A percentile compares a stretch with the other conserved stretches of the same genome.
Conservation (phyloP, 64 coral and sea anemone species). For the Acropora tenuis region DNA sequence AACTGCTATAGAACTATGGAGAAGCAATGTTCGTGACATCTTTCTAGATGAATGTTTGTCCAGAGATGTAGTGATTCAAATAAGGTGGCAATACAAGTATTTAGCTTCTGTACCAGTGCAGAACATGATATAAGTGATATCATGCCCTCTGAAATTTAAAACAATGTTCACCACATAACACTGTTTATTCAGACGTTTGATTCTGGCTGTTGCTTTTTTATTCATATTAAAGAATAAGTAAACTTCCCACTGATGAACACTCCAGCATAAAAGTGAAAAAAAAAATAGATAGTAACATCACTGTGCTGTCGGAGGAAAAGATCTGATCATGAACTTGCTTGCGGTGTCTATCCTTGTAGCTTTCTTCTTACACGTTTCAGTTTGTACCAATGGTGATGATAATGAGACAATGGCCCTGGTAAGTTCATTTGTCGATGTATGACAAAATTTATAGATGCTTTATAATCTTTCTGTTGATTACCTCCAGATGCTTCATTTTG, state of each 20-base stretch:
- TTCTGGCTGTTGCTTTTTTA: not conserved
- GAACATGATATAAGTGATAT: not conserved
- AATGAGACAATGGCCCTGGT: constrained; percentile 25
- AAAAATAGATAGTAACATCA: not conserved
- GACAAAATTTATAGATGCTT: not conserved
- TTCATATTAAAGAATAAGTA: not conserved
- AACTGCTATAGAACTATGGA: too few relatives aligned
- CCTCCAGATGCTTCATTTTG: too few relatives aligned
- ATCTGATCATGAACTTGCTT: not conserved
- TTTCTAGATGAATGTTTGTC: not conserved
- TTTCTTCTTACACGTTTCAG: not conserved
- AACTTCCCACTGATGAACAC: not conserved
- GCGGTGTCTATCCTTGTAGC: not conserved
- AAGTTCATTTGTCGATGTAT: not conserved
- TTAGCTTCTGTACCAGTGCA: not conserved
- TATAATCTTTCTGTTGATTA: too few relatives aligned
- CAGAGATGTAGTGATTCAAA: not conserved
- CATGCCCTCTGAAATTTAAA: not conserved
- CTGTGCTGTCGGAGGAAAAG: not conserved
- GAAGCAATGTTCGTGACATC: not conserved
- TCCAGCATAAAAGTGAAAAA: not conserved
- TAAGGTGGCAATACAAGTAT: not conserved
- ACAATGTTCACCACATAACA: not conserved
- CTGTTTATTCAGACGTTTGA: not conserved
- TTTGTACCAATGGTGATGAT: not conserved